phyloP scores from a whole-genome alignment of 2,797 vertebrate genomes.

The Tokudaia tokunoshimensis region DNA sequence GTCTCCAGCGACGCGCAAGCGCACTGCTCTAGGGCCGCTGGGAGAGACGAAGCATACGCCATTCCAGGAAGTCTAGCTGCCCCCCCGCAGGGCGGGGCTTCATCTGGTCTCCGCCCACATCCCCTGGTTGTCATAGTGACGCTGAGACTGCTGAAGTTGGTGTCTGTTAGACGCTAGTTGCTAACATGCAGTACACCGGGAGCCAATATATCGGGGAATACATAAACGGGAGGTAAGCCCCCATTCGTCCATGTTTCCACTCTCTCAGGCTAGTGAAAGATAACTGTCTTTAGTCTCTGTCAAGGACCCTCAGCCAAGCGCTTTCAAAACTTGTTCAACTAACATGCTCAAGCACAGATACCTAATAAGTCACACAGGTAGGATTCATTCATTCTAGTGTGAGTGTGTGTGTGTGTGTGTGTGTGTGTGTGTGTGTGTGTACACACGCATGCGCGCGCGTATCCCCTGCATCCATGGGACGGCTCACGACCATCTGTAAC shows the following conservation, averaged over 20 bases:
- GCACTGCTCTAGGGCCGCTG: background rate
- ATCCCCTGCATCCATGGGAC: background rate
- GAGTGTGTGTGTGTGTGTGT: background rate
- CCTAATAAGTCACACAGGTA: background rate
- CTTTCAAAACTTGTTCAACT: background rate
- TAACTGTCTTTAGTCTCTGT: background rate
- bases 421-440: background rate
- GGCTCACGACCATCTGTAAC: background rate
- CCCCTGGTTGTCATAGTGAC: conserved; percentile 79
- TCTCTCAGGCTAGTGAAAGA: background rate
- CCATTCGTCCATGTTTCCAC: background rate
- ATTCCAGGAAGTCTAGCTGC: accelerated
- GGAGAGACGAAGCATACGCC: background rate
- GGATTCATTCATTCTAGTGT: background rate
- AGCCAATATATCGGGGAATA: conserved; percentile 89
- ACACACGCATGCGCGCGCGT: accelerated
- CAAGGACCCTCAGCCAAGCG: background rate
- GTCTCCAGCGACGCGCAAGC: conserved; percentile 73
- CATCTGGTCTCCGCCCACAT: background rate
- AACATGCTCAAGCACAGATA: conserved; percentile 6
- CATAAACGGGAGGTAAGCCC: conserved; percentile 90
- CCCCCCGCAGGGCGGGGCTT: accelerated
- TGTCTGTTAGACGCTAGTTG: background rate
- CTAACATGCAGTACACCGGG: conserved; percentile 91
- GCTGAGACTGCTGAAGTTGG: accelerated